Percentiles rank a stretch among this genome's conserved stretches.
phyloP scores from a whole-genome alignment of 1,140 invertebrate species.

The Caerostris extrusa region DNA sequence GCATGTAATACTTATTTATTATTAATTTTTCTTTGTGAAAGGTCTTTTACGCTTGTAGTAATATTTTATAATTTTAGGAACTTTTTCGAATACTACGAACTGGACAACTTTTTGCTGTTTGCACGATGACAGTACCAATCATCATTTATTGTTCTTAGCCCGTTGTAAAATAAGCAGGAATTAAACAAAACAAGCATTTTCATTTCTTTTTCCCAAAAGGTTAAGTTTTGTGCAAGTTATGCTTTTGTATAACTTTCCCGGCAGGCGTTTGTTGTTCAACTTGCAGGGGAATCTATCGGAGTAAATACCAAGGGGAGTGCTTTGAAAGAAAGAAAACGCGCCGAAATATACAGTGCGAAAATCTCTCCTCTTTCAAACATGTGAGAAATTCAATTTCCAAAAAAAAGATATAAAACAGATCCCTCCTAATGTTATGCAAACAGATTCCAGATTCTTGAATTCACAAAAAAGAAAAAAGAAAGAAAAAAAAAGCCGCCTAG shows the following conservation, averaged over 20 bases:
- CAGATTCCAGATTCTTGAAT: background rate
- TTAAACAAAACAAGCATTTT: too few species aligned
- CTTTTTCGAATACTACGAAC: too few species aligned
- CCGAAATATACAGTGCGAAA: background rate
- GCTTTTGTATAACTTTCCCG: background rate
- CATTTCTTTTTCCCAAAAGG: too few species aligned
- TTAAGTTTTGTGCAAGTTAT: background rate
- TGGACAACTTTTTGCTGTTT: too few species aligned
- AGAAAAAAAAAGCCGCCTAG: background rate
- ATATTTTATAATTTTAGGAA: too few species aligned
- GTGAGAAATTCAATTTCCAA: constrained; percentile 25
- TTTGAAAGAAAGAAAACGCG: background rate
- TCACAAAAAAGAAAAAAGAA: too few species aligned
- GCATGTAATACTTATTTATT: too few species aligned
- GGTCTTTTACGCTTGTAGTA: too few species aligned
- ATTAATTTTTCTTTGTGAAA: too few species aligned
- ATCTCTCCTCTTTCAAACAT: background rate
- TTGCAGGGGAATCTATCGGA: background rate
- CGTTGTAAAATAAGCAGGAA: too few species aligned
- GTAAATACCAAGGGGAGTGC: background rate
- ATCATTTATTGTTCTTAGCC: too few species aligned
- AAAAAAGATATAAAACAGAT: constrained; percentile 33
- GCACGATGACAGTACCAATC: too few species aligned
- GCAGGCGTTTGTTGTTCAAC: background rate
- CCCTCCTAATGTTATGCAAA: constrained; percentile 40